These are phyloP conservation scores for Acanthoscelides obtectus DNA, from an alignment of 2,888 invertebrate species.

Conservation along the genomic window DNA sequence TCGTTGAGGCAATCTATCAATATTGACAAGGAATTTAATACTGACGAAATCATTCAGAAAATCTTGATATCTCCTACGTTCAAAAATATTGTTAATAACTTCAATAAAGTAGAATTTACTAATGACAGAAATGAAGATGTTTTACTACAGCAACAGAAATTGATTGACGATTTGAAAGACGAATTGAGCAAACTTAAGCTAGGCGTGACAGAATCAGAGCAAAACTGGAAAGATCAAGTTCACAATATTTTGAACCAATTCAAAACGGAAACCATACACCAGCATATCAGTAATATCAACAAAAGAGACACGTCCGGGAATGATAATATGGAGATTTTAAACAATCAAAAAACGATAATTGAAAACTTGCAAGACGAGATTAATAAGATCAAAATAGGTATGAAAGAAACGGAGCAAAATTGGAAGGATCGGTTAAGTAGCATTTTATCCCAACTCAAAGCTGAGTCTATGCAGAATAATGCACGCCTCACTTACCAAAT, in stretches of 20 bases:
- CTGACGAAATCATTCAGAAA: conserved; percentile 41
- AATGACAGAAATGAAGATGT: conserved; percentile 1
- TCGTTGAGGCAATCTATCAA: conserved; percentile 37
- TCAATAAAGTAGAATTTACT: conserved; percentile 11
- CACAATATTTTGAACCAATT: not conserved
- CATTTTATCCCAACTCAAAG: conserved; percentile 28
- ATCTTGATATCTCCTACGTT: conserved; percentile 39
- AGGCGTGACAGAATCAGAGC: conserved; percentile 45
- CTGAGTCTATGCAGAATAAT: conserved; percentile 24
- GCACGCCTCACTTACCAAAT: conserved; percentile 24
- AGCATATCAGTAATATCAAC: not conserved
- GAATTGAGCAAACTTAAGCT: conserved; percentile 55
- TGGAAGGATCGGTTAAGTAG: conserved; percentile 21
- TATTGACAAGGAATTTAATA: conserved; percentile 29
- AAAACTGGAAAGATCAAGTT: conserved; percentile 17
- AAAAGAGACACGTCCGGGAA: conserved; percentile 8
- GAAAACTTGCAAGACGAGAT: conserved; percentile 44
- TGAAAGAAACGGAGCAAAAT: conserved; percentile 40
- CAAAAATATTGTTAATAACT: conserved; percentile 29
- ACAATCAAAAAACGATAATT: conserved; percentile 27
- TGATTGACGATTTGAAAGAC: conserved; percentile 28
- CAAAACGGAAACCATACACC: not conserved
- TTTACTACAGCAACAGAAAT: conserved; percentile 20
- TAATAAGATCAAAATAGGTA: conserved; percentile 52
- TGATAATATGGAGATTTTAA: conserved; percentile 11